Base-by-base conservation (phyloP, 2,797 vertebrate genomes). In the Zenarchopterus dispar region DNA sequence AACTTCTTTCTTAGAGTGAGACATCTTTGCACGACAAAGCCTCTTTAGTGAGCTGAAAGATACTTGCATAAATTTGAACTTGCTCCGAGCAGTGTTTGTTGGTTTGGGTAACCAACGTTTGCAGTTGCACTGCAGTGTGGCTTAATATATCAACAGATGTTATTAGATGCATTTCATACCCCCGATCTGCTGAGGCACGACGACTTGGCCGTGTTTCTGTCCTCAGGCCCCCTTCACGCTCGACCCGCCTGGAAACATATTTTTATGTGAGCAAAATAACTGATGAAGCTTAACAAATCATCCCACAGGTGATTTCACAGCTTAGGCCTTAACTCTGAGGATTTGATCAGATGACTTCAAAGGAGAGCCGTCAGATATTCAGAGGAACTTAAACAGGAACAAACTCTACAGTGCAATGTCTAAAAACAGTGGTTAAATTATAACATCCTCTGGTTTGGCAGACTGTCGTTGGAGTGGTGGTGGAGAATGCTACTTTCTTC, bases 291-390 rank as follows among this genome's bases (percentile, higher is more conserved):
- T 39, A 64, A 56, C 31, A 19, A 51, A 44, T 54, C 16, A 47
- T 46, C 46, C 16, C 42, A 43, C 45, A 36, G 31, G 18, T 54
- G 45, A 81, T 58, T 52, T 67, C 61, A 59, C 68, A 76, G 66
- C 65, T 73, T 67, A 53, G 70, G 80, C 84, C 84, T 86, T 84
- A 77, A 75, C 48, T 54, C 39, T 11, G 56, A 57, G 41, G 52
- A 64, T 43, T 31, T 18, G 45, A 45, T 58, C 54, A 21, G 56
- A 45, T 0, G 1, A 24, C 47, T 13, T 69, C 42, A 74, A 44
- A 63, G 56, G 52, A 28, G 57, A 57, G 24, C 53, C 63, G 65
- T 62, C 47, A 54, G 18, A 36, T 61, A 56, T 53, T 59, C 54
- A 54, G 18, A 15, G 26, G 61, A 54, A 58, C 48, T 6, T 16